Conservation (phyloP, 2,113 vertebrate genomes). For the Miniopterus natalensis region DNA sequence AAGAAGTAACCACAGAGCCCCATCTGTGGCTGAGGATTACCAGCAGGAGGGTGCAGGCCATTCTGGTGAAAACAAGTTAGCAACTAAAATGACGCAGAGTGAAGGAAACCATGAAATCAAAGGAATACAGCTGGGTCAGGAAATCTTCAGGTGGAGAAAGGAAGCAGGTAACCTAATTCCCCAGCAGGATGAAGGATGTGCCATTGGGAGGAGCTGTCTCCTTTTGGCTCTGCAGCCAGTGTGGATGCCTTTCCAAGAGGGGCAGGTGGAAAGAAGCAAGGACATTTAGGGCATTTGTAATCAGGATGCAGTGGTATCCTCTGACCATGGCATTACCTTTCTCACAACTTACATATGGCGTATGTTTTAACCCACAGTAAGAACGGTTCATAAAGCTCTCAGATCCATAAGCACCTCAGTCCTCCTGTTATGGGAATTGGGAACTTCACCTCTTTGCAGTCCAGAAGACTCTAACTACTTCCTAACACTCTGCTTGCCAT, state of each 20-base stretch:
- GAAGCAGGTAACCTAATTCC: neutral
- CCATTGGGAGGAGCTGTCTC: neutral
- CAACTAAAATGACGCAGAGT: neutral
- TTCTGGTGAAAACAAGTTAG: neutral
- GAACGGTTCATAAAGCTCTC: conserved; percentile 5
- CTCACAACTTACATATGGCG: neutral
- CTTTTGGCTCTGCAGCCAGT: neutral
- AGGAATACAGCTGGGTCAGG: neutral
- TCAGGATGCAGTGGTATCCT: neutral
- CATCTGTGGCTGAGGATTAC: neutral
- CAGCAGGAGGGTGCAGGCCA: neutral
- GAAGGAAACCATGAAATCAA: neutral
- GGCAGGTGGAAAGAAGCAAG: neutral
- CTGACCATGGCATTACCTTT: neutral
- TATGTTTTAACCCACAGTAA: neutral
- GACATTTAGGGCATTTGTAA: no score
- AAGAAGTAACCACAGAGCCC: neutral
- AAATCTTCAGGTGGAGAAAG: neutral
- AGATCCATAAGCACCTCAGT: conserved; percentile 32
- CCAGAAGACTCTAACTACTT: conserved; percentile 15
- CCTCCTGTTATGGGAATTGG: neutral
- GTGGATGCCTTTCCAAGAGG: neutral
- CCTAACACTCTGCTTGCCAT: conserved; percentile 35
- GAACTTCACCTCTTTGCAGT: conserved; percentile 19
- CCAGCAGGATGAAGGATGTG: neutral